Percentiles rank a stretch among this genome's conserved stretches.
Conservation (phyloP, 2,888 invertebrate genomes). For the Ernsta delagoae region DNA sequence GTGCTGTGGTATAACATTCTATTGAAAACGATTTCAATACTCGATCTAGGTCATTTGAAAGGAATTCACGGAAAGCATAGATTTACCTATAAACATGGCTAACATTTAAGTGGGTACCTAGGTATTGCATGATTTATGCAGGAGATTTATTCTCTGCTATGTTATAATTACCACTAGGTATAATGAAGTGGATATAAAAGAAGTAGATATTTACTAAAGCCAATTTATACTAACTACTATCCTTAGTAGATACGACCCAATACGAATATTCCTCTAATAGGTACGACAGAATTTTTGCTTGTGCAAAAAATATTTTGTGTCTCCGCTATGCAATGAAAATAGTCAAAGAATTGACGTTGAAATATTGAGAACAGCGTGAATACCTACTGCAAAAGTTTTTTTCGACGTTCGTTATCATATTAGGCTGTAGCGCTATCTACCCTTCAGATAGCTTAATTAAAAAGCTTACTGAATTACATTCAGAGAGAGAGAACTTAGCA, state of each 20-base stretch:
- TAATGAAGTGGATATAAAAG: too few relatives aligned
- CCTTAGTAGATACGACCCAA: too few relatives aligned
- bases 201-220: too few relatives aligned
- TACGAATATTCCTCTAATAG: too few relatives aligned
- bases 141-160: too few relatives aligned
- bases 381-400: conserved; percentile 1
- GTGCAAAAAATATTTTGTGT: background rate
- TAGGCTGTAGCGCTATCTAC: background rate
- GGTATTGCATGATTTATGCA: too few relatives aligned
- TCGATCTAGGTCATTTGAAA: conserved; percentile 28
- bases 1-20: background rate
- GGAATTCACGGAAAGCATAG: conserved; percentile 8
- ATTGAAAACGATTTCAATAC: conserved; percentile 21
- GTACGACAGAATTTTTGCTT: too few relatives aligned
- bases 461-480: conserved; percentile 4
- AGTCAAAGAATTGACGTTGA: background rate
- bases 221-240: too few relatives aligned
- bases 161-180: too few relatives aligned
- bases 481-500: background rate
- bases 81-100: background rate
- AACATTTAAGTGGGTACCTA: background rate
- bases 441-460: conserved; percentile 8
- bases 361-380: conserved; percentile 3
- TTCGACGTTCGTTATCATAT: conserved; percentile 19
- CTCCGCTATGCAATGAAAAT: background rate